Conservation (phyloP, 2,888 invertebrate genomes). For the Druceiella hillmani region DNA sequence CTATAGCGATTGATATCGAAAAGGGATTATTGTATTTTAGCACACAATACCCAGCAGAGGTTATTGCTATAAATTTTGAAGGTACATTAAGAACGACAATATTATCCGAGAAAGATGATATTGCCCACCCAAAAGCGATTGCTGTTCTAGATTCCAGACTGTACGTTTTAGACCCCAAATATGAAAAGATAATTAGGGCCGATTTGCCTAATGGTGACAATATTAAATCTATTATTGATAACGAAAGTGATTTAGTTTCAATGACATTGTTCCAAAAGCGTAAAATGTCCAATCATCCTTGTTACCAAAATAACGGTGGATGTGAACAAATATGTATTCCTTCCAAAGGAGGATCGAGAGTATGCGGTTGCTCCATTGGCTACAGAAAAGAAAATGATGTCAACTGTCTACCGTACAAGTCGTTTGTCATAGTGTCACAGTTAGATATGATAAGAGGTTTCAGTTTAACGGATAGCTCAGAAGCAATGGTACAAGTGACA, state of each 20-base stretch:
- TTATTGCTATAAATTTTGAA: slow-evolving; percentile 66
- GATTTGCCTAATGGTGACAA: slow-evolving; percentile 78
- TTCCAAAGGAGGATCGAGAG: slow-evolving; percentile 63
- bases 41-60: slow-evolving; percentile 65
- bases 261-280: slow-evolving; percentile 86
- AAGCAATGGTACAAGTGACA: slow-evolving; percentile 92
- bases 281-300: slow-evolving; percentile 76
- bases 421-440: slow-evolving; percentile 90
- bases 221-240: slow-evolving; percentile 69
- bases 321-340: slow-evolving; percentile 96
- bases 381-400: slow-evolving; percentile 75
- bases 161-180: slow-evolving; percentile 83
- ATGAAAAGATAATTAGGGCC: slow-evolving; percentile 83
- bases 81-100: slow-evolving; percentile 66
- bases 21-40: slow-evolving; percentile 86
- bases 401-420: slow-evolving; percentile 74
- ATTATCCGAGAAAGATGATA: slow-evolving; percentile 62
- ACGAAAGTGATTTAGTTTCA: slow-evolving; percentile 82
- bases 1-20: slow-evolving; percentile 79
- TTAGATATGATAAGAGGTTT: slow-evolving; percentile 84
- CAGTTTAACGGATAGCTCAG: slow-evolving; percentile 76
- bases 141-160: slow-evolving; percentile 76
- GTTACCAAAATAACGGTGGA: slow-evolving; percentile 79
- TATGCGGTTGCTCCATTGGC: slow-evolving; percentile 89
- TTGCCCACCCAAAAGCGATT: slow-evolving; percentile 73